Evolutionary conservation across 2,113 vertebrate genomes (phyloP), one percentile per base, ranked within the genome.

Genomic region (Phalacrocorax brasilianus): DNA sequence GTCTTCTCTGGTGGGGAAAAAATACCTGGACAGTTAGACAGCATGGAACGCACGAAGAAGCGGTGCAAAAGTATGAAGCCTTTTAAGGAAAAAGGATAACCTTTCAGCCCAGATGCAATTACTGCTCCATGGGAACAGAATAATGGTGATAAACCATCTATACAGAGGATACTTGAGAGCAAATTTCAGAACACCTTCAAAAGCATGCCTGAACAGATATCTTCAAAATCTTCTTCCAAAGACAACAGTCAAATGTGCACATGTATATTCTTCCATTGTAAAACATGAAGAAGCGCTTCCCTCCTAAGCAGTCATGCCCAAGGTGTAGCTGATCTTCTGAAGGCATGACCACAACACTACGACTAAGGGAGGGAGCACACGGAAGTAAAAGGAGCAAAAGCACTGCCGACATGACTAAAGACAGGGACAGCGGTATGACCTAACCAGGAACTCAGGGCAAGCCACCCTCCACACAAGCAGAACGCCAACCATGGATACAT

Each of bases 171-270:
- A 40, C 45, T 2, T 84, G 53, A 82, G 24, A 89, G 33, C 7
- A 52, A 65, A 78, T 89, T 94, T 92, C 77, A 82, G 66, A 77
- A 85, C 40, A 89, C 27, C 73, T 92, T 92, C 89, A 87, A 91
- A 86, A 92, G 40, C 76, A 84, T 12, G 65, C 38, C 89, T 78
- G 50, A 86, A 78, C 76, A 93, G 49, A 77, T 20, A 70, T 30
- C 76, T 76, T 70, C 58, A 67, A 91, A 92, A 80, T 20, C 68
- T 32, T 78, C 59, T 81, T 91, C 89, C 86, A 93, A 88, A 95
- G 50, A 62, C 50, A 91, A 67, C 24, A 63, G 40, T 11, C 4
- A 1, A 77, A 72, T 6, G 14, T 58, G 35, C 24, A 82, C 5
- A n/a, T 21, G 50, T 56, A 56, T 62, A 79, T 62, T 91, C 26